phyloP scores from a whole-genome alignment of 1,140 invertebrate genomes.

The Bombus vancouverensis region DNA sequence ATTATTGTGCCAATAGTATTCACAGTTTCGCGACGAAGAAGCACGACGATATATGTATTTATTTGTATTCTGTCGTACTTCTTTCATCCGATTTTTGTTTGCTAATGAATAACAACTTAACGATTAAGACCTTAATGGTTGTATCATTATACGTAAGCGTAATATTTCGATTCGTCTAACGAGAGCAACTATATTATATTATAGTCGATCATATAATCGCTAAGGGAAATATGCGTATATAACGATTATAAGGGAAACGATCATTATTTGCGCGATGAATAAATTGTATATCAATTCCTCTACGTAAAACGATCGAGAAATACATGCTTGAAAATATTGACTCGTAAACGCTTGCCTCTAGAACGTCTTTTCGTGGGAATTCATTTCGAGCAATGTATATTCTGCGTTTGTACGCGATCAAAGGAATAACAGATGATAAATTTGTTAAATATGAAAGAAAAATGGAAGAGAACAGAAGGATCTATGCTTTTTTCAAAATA shows the following conservation, averaged over 20 bases:
- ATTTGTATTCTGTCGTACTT: not conserved
- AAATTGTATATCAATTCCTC: conserved; percentile 4
- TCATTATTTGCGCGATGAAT: conserved; percentile 29
- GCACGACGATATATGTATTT: not conserved
- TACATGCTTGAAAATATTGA: conserved; percentile 30
- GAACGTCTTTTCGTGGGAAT: not conserved
- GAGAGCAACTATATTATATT: conserved; percentile 49
- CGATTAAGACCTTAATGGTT: conserved; percentile 52
- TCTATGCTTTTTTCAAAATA: not conserved
- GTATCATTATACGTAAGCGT: conserved; percentile 74
- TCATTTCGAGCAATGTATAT: not conserved
- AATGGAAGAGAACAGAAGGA: not conserved
- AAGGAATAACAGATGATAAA: not conserved
- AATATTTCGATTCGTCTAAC: conserved; percentile 75
- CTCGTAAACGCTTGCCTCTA: conserved; percentile 12
- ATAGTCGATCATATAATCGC: conserved; percentile 56
- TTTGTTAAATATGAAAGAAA: not conserved
- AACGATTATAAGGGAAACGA: conserved; percentile 32
- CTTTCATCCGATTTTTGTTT: not conserved
- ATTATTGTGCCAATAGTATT: conserved; percentile 65
- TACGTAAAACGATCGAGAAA: conserved; percentile 22
- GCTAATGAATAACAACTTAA: conserved; percentile 55
- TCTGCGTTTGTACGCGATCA: not conserved
- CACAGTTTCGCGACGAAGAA: conserved; percentile 44
- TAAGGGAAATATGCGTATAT: conserved; percentile 39